Conservation (phyloP, 2,888 invertebrate species). For the Oligia strigilis region DNA sequence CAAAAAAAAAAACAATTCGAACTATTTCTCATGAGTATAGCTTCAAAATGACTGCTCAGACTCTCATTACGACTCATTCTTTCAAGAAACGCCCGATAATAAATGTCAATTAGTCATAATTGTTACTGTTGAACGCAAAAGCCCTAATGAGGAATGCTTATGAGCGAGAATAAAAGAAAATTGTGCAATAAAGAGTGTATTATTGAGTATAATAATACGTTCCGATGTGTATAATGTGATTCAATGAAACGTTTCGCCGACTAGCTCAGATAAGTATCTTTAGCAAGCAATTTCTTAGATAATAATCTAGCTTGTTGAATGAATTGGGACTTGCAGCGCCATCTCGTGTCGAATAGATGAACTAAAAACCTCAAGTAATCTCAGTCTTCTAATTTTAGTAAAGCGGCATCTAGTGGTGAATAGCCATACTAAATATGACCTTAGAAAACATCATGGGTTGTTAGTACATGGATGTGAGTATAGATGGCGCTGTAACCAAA, state of each 20-base stretch:
- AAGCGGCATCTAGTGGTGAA: conserved; percentile 58
- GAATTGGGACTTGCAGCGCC: conserved; percentile 57
- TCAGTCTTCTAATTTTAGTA: accelerated
- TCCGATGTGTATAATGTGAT: conserved; percentile 58
- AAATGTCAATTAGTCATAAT: conserved; percentile 61
- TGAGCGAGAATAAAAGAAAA: conserved; percentile 61
- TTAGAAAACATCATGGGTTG: accelerated
- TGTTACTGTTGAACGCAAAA: conserved; percentile 16
- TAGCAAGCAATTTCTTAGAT: conserved; percentile 69
- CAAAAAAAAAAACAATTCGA: conserved; percentile 22
- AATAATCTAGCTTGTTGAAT: conserved; percentile 59
- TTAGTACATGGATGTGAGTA: accelerated
- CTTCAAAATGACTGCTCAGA: conserved; percentile 54
- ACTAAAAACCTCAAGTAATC: accelerated
- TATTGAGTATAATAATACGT: conserved; percentile 77
- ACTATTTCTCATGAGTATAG: conserved; percentile 58
- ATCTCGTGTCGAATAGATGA: conserved; percentile 69
- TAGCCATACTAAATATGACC: not conserved
- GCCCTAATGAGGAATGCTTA: conserved; percentile 44
- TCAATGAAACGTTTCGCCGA: conserved; percentile 72
- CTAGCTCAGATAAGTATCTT: conserved; percentile 70
- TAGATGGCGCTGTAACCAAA: conserved; percentile 32
- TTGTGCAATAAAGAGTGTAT: conserved; percentile 76
- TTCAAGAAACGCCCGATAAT: conserved; percentile 59
- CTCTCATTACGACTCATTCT: conserved; percentile 56